These are phyloP conservation scores for Diadema setosum DNA, from an alignment of 35 echinoderm and acorn worm species.

Conservation along the genomic window DNA sequence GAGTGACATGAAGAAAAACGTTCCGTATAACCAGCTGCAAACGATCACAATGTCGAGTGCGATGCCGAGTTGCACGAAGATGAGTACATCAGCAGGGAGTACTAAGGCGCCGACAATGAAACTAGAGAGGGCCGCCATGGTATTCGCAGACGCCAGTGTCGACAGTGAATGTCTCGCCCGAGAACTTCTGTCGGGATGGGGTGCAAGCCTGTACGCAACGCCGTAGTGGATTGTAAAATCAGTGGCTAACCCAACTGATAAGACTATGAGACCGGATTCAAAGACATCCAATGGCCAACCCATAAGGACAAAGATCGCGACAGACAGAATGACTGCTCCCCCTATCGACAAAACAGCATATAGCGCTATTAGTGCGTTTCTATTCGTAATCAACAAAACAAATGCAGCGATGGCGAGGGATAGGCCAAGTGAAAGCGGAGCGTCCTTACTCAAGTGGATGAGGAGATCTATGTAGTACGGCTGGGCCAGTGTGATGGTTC, in stretches of 20 bases:
- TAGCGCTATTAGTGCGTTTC: conserved; percentile 43
- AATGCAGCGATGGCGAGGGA: conserved; percentile 52
- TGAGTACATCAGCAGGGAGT: conserved; percentile 44
- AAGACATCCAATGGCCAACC: conserved; percentile 73
- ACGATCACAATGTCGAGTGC: conserved; percentile 65
- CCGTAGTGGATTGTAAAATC: conserved; percentile 94
- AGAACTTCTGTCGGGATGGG: not conserved
- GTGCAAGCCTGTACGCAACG: conserved; percentile 77
- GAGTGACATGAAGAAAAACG: conserved; percentile 49
- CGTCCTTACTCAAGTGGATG: conserved; percentile 25
- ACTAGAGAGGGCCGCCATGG: conserved; percentile 77
- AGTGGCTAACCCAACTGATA: conserved; percentile 73
- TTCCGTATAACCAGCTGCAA: conserved; percentile 53
- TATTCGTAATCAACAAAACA: conserved; percentile 55
- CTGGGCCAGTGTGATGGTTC: not conserved
- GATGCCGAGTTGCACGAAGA: conserved; percentile 56
- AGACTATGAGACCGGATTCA: conserved; percentile 59
- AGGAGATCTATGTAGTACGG: conserved; percentile 57
- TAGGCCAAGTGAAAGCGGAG: conserved; percentile 29
- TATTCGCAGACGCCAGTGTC: conserved; percentile 64
- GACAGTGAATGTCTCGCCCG: conserved; percentile 51
- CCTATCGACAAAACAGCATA: conserved; percentile 52
- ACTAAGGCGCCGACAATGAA: conserved; percentile 77
- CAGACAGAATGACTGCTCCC: conserved; percentile 47
- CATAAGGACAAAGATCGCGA: conserved; percentile 53